Base-by-base conservation (phyloP, 2,113 vertebrate genomes). In the Carassius gibelio region DNA sequence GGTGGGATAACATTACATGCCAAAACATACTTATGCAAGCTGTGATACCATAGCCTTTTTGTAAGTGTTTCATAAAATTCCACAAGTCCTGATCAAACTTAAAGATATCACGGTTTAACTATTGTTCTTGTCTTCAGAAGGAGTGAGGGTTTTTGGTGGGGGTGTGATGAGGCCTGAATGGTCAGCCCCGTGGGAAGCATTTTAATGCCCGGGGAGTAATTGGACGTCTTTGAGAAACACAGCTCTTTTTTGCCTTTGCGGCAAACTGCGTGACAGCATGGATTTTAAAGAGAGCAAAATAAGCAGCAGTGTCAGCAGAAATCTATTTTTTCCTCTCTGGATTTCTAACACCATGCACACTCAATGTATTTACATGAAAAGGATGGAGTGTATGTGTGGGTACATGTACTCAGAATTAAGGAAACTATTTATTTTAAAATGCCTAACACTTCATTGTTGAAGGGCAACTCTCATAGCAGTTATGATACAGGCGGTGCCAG, bases 231-330 rank as follows among this genome's bases (percentile, higher is more conserved):
- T 62, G 77, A 52, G 26, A 87, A 84, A 42, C 52, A 11, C 68
- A 59, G 30, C 62, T 81, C 59, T 81, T 50, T 85, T 86, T 75
- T 87, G 87, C 84, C 82, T 66, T 19, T 59, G 61, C 45, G 84
- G 80, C 52, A 74, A 82, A 76, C 85, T 38, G 66, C 68, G 57
- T 84, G 85, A 80, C 87, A 89, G 77, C 57, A 59, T 14, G 61
- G 61, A 50, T 81, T 84, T 75, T n/a, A 77, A n/a, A 68, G 71
- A 80, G 57, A 75, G 50, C 75, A 21, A 36, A 48, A 57, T 38
- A 52, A 50, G 34, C 55, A 68, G 71, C 66, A 52, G 48, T 34
- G 19, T 82, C 84, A 84, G 79, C 79, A 84, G 30, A 68, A 75
- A 26, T 75, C 14, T 66, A 21, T 36, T 55, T 50, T 38, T 75